Evolutionary conservation across 35 echinoderm and acorn worm genomes (phyloP).

Genomic region (Chiridota heheva): DNA sequence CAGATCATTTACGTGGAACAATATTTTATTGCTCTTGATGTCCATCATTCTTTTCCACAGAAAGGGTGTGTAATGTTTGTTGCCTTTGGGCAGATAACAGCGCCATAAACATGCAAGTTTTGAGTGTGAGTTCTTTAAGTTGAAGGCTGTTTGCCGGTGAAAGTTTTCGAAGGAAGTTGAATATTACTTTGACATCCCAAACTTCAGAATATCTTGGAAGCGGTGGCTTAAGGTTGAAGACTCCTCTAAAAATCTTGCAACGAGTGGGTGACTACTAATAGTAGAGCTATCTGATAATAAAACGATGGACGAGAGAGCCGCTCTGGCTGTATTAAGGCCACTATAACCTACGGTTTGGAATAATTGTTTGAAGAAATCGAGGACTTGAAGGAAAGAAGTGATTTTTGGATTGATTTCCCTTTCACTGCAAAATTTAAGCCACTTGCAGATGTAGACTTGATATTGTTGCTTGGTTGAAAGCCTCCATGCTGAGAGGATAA

Average conservation of each 20-base stretch:
- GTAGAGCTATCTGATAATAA: neutral
- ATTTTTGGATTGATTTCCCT: neutral
- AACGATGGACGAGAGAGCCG: neutral
- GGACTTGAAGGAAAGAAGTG: neutral
- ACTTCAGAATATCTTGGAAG: neutral
- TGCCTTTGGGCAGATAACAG: neutral
- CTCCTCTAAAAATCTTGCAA: conserved; percentile 8
- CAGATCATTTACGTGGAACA: neutral
- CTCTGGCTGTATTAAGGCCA: conserved; percentile 7
- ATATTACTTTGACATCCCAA: conserved; percentile 21
- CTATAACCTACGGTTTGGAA: conserved; percentile 10
- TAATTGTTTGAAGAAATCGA: neutral
- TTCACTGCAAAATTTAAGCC: conserved; percentile 30
- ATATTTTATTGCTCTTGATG: neutral
- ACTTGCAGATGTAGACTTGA: conserved; percentile 28
- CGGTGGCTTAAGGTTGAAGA: conserved; percentile 2
- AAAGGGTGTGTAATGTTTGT: conserved; percentile 14
- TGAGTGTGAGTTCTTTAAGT: conserved; percentile 8
- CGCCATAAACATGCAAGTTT: conserved; percentile 23
- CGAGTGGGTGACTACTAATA: neutral
- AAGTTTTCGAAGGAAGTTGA: neutral
- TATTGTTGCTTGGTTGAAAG: conserved; percentile 41
- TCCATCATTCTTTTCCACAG: neutral
- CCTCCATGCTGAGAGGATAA: conserved; percentile 27
- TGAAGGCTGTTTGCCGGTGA: neutral